phyloP scores from a whole-genome alignment of 2,797 vertebrate species.

The Coendou prehensilis region DNA sequence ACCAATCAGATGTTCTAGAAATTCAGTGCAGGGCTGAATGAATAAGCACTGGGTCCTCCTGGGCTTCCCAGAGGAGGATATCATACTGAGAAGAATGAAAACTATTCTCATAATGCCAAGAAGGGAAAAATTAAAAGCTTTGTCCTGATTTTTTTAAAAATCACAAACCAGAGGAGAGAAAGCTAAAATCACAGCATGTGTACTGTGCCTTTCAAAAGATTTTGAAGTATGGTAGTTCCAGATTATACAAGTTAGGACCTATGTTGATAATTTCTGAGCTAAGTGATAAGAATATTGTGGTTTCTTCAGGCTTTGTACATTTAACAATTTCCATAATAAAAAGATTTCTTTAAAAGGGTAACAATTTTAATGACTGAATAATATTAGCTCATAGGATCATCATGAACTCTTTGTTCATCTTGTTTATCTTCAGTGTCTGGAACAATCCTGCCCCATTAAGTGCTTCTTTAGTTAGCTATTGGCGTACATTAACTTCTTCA shows the following conservation, averaged over 20 bases:
- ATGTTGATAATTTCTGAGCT: neutral
- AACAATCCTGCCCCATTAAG: neutral
- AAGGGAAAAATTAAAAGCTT: neutral
- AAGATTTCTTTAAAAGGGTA: neutral
- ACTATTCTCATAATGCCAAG: neutral
- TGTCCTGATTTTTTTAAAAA: neutral
- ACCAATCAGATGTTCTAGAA: neutral
- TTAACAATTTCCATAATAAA: conserved; percentile 34
- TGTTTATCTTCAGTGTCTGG: conserved; percentile 35
- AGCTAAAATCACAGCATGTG: conserved; percentile 21
- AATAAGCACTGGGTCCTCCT: neutral
- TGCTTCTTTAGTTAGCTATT: neutral
- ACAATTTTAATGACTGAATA: conserved; percentile 44
- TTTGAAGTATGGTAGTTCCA: neutral
- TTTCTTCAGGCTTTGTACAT: neutral
- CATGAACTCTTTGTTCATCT: neutral
- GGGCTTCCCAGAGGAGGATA: neutral
- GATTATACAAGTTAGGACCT: neutral
- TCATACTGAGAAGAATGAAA: conserved; percentile 25
- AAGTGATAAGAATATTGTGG: neutral
- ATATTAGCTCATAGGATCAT: neutral
- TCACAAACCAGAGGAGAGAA: neutral
- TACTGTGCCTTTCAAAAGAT: neutral
- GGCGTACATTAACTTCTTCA: neutral
- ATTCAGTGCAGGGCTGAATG: neutral